Base-by-base conservation (phyloP, 1,140 invertebrate genomes). In the Drosophila erecta region DNA sequence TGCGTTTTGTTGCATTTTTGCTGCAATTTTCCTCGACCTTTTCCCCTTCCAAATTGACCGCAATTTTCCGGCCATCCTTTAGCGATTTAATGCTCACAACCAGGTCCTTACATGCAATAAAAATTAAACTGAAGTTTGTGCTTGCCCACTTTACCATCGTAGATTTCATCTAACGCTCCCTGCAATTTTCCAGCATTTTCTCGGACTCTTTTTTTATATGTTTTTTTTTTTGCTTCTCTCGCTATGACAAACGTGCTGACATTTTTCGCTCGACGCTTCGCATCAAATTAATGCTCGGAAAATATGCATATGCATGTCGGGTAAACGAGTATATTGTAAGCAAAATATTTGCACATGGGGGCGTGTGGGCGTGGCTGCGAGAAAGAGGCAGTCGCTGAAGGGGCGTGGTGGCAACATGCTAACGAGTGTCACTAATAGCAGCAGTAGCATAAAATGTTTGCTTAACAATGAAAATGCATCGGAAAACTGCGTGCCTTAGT, bases 201-300 rank as follows among this genome's bases (percentile, higher is more conserved):
- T 70, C 64, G 50, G 64, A 70, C 66, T 50, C 24, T 71, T 50
- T 17, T 17, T 17, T 17, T 17, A 17, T 17, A n/a, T 17, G 17
- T 17, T 17, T 17, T 17, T 17, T 17, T 17, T 17, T 53, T 46
- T 54, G 33, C 64, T 43, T 43, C 20, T 22, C 38, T 11, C 15
- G 11, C 14, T 27, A 50, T 65, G 73, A 76, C 77, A 80, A 74
- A 79, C 57, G 33, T 74, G 76, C 47, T 69, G 76, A 79, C 76
- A 74, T 60, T 79, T 76, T 79, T 74, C 58, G 61, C 76, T 69
- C 61, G 38, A 67, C 51, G 61, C 64, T 62, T 76, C 74, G 70
- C 71, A 75, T 80, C 71, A 80, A 80, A 80, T 80, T 80, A 80
- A 80, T 80, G 71, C 53, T 77, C 55, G 67, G 78, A 71, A 80